A percentile compares a stretch with the other conserved stretches of the same genome.
These are phyloP conservation scores for Leiothrix lutea DNA, from an alignment of 2,113 vertebrate genomes.

Conservation along the genomic window DNA sequence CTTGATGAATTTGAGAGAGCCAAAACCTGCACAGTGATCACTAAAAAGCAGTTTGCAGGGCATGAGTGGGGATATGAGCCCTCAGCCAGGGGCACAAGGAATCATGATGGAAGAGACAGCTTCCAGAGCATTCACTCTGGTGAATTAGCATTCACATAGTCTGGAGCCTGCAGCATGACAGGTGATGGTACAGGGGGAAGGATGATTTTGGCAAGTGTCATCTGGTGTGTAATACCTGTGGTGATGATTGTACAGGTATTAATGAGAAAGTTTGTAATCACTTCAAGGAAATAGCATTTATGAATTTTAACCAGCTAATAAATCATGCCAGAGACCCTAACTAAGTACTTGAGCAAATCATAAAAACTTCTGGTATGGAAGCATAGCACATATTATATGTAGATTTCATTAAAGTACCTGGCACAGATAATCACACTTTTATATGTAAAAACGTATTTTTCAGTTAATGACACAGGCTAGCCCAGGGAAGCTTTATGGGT, in stretches of 20 bases:
- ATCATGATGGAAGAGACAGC: neutral
- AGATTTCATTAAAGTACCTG: neutral
- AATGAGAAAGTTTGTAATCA: neutral
- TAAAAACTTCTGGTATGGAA: neutral
- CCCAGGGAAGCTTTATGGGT: neutral
- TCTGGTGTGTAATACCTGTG: neutral
- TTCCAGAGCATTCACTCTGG: neutral
- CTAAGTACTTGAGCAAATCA: neutral
- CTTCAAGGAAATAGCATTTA: neutral
- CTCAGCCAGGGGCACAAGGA: neutral
- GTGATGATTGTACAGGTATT: neutral
- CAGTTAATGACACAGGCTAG: neutral
- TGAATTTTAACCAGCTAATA: neutral
- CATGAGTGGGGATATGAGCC: neutral
- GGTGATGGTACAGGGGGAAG: fast-evolving
- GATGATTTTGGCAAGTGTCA: neutral
- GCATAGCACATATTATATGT: neutral
- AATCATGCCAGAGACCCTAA: neutral
- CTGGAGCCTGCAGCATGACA: neutral
- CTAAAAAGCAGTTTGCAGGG: neutral
- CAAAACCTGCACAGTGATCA: neutral
- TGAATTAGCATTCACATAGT: too few species aligned
- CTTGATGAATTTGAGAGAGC: neutral
- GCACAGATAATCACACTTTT: neutral
- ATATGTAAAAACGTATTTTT: neutral